These are phyloP conservation scores for Stigmatopora argus DNA, from an alignment of 2,113 vertebrate species.

Conservation along the genomic window DNA sequence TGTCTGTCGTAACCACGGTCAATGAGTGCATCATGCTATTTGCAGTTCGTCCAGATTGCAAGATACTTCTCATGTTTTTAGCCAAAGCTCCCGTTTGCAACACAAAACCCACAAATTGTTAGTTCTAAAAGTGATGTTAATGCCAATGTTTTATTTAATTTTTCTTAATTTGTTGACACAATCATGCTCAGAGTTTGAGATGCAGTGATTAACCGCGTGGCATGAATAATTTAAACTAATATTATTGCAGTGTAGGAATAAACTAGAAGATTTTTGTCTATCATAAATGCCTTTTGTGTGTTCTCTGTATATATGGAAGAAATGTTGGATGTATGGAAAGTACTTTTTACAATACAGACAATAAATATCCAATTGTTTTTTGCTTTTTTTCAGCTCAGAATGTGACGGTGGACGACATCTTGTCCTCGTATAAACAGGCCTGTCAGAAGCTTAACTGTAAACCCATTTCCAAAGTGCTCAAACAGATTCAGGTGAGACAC, in stretches of 20 bases:
- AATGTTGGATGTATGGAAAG: not conserved
- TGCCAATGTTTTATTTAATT: too few relatives aligned
- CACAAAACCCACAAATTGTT: too few relatives aligned
- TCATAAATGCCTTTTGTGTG: not conserved
- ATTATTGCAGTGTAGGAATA: not conserved
- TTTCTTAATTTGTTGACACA: not conserved
- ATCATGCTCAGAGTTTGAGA: not conserved
- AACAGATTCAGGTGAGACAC: slow-evolving; percentile 85
- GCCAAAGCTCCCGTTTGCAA: too few relatives aligned
- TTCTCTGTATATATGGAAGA: not conserved
- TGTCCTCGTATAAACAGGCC: slow-evolving; percentile 81
- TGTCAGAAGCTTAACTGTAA: slow-evolving; percentile 94
- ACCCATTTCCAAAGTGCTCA: slow-evolving; percentile 86
- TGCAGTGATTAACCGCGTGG: not conserved
- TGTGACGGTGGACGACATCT: slow-evolving; percentile 85
- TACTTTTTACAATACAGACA: not conserved
- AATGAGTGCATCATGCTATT: not conserved
- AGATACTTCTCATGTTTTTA: not conserved
- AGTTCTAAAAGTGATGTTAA: too few relatives aligned
- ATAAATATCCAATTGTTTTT: slow-evolving; percentile 16
- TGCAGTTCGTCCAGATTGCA: not conserved
- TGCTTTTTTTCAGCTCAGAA: slow-evolving; percentile 80
- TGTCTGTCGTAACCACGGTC: not conserved
- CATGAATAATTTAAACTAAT: not conserved
- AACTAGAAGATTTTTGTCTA: not conserved